Percentiles rank a stretch among this genome's conserved stretches.
Evolutionary conservation across 2,888 invertebrate genomes (phyloP).

Genomic region (Spodoptera littoralis): DNA sequence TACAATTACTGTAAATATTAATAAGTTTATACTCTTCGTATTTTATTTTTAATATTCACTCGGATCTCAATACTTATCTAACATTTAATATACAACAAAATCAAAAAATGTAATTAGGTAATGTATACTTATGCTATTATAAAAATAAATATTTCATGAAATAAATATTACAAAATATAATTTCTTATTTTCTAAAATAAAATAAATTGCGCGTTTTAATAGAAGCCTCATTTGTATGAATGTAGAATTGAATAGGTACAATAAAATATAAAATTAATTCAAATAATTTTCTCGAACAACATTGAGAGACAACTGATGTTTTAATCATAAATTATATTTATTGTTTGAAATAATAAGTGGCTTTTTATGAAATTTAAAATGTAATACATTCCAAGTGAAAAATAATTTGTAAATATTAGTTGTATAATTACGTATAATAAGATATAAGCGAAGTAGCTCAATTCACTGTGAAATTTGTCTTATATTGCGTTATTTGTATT

Average conservation of each 20-base stretch:
- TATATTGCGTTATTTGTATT: slow-evolving; percentile 37
- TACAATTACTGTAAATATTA: slow-evolving; percentile 47
- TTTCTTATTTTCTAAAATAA: no score
- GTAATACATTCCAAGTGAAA: slow-evolving; percentile 38
- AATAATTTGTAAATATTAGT: slow-evolving; percentile 54
- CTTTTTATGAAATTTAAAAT: no score
- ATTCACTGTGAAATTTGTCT: slow-evolving; percentile 55
- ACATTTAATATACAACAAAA: slow-evolving; percentile 15
- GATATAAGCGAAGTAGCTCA: slow-evolving; percentile 59
- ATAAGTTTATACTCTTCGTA: slow-evolving; percentile 28
- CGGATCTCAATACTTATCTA: slow-evolving; percentile 37
- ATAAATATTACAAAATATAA: neutral
- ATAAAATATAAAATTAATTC: no score
- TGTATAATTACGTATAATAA: slow-evolving; percentile 31
- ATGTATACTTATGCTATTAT: neutral
- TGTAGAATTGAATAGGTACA: no score
- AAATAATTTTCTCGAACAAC: no score
- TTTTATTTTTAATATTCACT: slow-evolving; percentile 22
- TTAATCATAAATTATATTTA: no score
- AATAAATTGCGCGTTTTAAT: no score
- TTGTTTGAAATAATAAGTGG: no score
- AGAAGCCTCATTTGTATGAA: no score
- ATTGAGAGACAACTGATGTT: no score
- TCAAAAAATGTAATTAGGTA: slow-evolving; percentile 1
- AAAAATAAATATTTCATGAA: slow-evolving; percentile 10